These are phyloP conservation scores for Drosophila albomicans DNA, from an alignment of 1,140 invertebrate genomes.

Conservation along the genomic window DNA sequence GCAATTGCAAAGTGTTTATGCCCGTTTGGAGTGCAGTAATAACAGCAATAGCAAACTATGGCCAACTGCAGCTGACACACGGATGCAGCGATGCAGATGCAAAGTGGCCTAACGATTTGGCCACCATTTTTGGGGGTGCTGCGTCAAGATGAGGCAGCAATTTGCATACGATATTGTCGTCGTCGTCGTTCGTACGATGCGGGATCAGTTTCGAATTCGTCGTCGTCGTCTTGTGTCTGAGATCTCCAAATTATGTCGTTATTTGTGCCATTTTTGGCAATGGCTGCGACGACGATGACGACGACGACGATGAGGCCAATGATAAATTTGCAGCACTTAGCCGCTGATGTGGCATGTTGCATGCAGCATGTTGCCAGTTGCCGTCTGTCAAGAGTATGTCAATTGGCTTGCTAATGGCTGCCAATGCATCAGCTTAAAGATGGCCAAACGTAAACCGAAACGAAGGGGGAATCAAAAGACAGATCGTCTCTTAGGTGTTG, in stretches of 20 bases:
- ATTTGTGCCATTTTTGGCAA: conserved; percentile 82
- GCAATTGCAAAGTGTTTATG: conserved; percentile 7
- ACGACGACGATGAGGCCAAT: conserved; percentile 58
- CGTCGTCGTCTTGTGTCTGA: conserved; percentile 41
- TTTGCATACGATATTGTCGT: conserved; percentile 38
- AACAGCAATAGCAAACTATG: neutral
- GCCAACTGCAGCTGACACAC: conserved; percentile 12
- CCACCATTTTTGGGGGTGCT: conserved; percentile 46
- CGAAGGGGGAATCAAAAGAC: neutral
- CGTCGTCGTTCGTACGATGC: conserved; percentile 5
- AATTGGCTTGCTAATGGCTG: conserved; percentile 80
- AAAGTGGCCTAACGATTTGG: conserved; percentile 45
- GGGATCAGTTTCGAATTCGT: conserved; percentile 19
- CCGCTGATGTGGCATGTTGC: conserved; percentile 34
- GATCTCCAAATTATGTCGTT: conserved; percentile 80
- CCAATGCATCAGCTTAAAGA: conserved; percentile 58
- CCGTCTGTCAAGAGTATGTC: conserved; percentile 69
- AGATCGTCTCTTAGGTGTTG: conserved; percentile 69
- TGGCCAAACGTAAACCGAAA: conserved; percentile 1
- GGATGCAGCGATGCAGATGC: conserved; percentile 30
- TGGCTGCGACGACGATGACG: conserved; percentile 33
- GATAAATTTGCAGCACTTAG: conserved; percentile 78
- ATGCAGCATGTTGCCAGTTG: conserved; percentile 34
- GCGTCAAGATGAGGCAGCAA: conserved; percentile 31
- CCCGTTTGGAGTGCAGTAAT: neutral